A percentile compares a stretch with the other conserved stretches of the same genome.
These are phyloP conservation scores for Morpho helenor DNA, from an alignment of 2,888 invertebrate species.

Conservation along the genomic window DNA sequence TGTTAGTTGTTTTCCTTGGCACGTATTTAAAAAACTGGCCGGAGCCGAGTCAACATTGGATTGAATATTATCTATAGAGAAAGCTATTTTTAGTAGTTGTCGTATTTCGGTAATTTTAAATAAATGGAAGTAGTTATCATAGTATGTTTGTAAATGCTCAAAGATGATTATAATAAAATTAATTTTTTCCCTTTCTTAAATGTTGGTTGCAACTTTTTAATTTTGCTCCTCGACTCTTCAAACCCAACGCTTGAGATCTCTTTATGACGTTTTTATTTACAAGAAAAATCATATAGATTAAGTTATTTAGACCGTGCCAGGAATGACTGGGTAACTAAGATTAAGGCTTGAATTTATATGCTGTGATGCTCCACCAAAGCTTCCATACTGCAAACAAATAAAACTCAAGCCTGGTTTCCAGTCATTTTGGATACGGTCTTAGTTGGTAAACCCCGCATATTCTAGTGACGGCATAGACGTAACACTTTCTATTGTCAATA, in stretches of 20 bases:
- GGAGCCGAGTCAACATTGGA: no score
- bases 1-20: no score
- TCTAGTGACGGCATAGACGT: slow-evolving; percentile 50
- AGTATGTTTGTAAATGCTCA: slow-evolving; percentile 8
- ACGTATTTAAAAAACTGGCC: no score
- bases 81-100: no score
- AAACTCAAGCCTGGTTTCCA: not conserved
- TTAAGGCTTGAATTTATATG: not conserved
- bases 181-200: not conserved
- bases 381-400: no score
- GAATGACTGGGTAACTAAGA: slow-evolving; percentile 2
- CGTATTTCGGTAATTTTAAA: no score
- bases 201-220: not conserved
- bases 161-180: not conserved
- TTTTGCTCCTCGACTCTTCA: not conserved
- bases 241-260: not conserved
- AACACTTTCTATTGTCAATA: slow-evolving; percentile 49
- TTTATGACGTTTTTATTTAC: not conserved
- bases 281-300: not conserved
- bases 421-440: not conserved
- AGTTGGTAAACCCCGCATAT: slow-evolving; percentile 20
- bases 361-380: not conserved
- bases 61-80: no score
- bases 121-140: not conserved
- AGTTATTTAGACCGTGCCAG: slow-evolving; percentile 1